Conservation (phyloP, 2,113 vertebrate species). For the Bungarus multicinctus region DNA sequence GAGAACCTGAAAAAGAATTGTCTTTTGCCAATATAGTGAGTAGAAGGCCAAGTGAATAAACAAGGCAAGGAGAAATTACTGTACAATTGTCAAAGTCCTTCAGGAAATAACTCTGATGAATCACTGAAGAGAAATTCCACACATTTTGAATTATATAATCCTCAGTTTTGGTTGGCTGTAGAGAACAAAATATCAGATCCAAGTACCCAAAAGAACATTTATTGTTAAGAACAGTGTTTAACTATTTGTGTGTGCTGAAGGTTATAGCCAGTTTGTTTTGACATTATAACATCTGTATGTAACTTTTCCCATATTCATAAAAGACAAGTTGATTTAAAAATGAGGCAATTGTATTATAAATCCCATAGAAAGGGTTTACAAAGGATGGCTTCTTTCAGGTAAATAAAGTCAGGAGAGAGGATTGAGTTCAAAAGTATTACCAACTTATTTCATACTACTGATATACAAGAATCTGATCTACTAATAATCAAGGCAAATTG, state of each 20-base stretch:
- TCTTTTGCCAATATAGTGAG: background rate
- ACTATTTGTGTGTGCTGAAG: background rate
- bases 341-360: background rate
- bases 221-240: background rate
- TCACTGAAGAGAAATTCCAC: background rate
- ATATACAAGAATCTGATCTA: background rate
- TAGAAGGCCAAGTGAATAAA: background rate
- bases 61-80: background rate
- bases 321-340: background rate
- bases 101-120: background rate
- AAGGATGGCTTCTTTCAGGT: background rate
- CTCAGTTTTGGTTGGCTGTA: background rate
- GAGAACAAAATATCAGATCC: background rate
- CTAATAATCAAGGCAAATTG: background rate
- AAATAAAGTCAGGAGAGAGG: background rate
- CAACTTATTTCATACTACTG: background rate
- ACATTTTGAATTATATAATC: background rate
- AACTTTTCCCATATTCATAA: background rate
- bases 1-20: background rate
- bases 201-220: background rate
- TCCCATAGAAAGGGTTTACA: background rate
- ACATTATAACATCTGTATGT: background rate
- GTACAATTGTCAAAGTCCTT: background rate
- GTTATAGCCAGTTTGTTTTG: background rate
- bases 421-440: background rate